Evolutionary conservation across 1,140 invertebrate genomes (phyloP), one percentile per base, ranked within the genome.

Genomic region (Aphelenchoides fujianensis): DNA sequence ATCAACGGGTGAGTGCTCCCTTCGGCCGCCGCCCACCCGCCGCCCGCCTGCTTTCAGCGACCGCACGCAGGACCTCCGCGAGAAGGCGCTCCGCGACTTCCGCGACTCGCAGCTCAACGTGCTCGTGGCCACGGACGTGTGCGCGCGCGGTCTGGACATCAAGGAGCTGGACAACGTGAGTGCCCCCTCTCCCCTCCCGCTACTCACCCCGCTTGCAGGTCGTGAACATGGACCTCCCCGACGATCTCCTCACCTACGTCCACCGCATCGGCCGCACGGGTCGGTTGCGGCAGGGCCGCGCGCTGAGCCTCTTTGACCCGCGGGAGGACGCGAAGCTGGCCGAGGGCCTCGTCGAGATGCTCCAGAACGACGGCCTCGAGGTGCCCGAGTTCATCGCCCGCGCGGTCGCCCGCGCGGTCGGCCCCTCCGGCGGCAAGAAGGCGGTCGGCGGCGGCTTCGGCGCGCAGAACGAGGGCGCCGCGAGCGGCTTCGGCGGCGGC

Each of bases 191-290:
- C 88, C 95, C 23, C 92, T 93, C 1, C 95, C 94, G 27, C 94
- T 96, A 88, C 91, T 96, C 23, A 93, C 92, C 0, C n/a, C 37
- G 2, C 28, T 48, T 76, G 74, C 89, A 91, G 77, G 92, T 97
- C 1, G 86, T 97, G 12, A 96, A 95, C 84, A 92, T 90, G 79
- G 93, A 95, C 85, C 94, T 95, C 79, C 93, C 93, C 0, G 87
- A 89, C 7, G 91, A 94, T 79, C 91, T 95, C 80, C 92, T 94
- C 82, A 92, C 95, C 3, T 95, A 96, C 86, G 92, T 97, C 19
- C 94, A 97, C 86, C 87, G 91, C 87, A 90, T 95, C 57, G 92
- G 92, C 0, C 87, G 93, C 71, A 95, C 92, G 0, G 93, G 93
- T 1, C 87, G 76, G 23, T 23, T 78, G 2, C 48, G 68, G 7